Evolutionary conservation across 2,113 vertebrate genomes (phyloP).

Genomic region (Montifringilla adamsi): DNA sequence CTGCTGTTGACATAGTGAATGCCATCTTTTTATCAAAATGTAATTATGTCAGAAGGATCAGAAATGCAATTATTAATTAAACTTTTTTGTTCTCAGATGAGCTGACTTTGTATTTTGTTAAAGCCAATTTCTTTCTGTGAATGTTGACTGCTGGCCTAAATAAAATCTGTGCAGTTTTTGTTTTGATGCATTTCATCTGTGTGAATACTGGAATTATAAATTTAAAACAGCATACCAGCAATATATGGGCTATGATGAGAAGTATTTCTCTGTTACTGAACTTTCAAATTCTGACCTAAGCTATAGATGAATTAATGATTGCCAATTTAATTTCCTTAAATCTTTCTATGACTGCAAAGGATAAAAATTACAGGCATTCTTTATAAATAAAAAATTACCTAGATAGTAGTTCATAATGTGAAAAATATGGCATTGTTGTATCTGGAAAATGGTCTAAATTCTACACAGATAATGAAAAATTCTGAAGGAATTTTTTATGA

Average conservation of each 20-base stretch:
- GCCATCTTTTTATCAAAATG: slow-evolving; percentile 6
- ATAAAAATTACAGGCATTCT: slow-evolving; percentile 38
- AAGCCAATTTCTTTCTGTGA: slow-evolving; percentile 27
- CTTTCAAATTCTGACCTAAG: slow-evolving; percentile 55
- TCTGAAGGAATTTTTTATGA: slow-evolving; percentile 66
- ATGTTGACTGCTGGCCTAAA: slow-evolving; percentile 37
- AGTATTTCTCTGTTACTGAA: slow-evolving; percentile 51
- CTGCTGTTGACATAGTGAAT: slow-evolving; percentile 30
- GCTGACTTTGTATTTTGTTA: slow-evolving; percentile 34
- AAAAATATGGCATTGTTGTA: slow-evolving; percentile 40
- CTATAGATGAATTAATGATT: slow-evolving; percentile 38
- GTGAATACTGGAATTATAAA: slow-evolving; percentile 53
- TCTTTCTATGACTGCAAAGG: slow-evolving; percentile 63
- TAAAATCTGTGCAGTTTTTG: slow-evolving; percentile 40
- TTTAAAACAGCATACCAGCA: slow-evolving; percentile 70
- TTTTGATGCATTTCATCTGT: slow-evolving; percentile 54
- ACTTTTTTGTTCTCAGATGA: slow-evolving; percentile 9
- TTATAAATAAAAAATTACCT: slow-evolving; percentile 44
- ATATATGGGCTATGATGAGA: slow-evolving; percentile 58
- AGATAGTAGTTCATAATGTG: slow-evolving; percentile 9
- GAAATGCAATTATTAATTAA: slow-evolving; percentile 53
- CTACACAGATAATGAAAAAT: slow-evolving; percentile 36
- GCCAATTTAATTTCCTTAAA: slow-evolving; percentile 48
- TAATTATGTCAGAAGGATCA: slow-evolving; percentile 6
- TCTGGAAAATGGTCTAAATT: slow-evolving; percentile 62